Percentiles rank a stretch among this genome's conserved stretches.
Evolutionary conservation across 2,797 vertebrate genomes (phyloP).

Genomic region (Notolepis coatsorum): DNA sequence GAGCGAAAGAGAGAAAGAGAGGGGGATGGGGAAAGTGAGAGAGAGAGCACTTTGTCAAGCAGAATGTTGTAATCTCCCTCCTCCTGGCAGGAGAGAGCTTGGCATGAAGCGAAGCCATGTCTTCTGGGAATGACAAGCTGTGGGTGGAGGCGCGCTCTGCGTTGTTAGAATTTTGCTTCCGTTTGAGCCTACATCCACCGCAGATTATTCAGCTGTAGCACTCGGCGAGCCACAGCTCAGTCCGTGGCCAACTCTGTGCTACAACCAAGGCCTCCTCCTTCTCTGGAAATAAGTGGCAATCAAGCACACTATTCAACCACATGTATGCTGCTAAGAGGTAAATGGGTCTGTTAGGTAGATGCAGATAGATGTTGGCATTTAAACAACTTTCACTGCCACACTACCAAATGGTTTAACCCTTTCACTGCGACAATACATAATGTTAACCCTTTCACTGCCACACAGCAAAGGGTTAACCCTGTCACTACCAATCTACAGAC

Average conservation of each 20-base stretch:
- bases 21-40: conserved; percentile 22
- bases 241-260: conserved; percentile 41
- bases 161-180: conserved; percentile 70
- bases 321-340: conserved; percentile 53
- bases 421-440: no score
- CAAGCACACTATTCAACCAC: conserved; percentile 52
- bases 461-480: no score
- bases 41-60: conserved; percentile 59
- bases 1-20: conserved; percentile 10
- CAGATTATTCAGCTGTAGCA: conserved; percentile 69
- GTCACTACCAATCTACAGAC: no score
- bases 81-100: conserved; percentile 74
- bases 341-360: conserved; percentile 52
- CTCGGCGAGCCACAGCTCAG: conserved; percentile 35
- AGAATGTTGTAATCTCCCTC: conserved; percentile 80
- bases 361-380: conserved; percentile 37
- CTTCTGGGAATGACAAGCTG: conserved; percentile 72
- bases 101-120: conserved; percentile 67
- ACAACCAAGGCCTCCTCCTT: conserved; percentile 47
- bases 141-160: conserved; percentile 60
- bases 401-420: no score
- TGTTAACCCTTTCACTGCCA: no score
- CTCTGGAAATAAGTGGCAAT: conserved; percentile 68
- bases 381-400: conserved; percentile 9
- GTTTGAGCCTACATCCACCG: conserved; percentile 65